Conservation (phyloP, 2,797 vertebrate species). For the Xenops minutus region DNA sequence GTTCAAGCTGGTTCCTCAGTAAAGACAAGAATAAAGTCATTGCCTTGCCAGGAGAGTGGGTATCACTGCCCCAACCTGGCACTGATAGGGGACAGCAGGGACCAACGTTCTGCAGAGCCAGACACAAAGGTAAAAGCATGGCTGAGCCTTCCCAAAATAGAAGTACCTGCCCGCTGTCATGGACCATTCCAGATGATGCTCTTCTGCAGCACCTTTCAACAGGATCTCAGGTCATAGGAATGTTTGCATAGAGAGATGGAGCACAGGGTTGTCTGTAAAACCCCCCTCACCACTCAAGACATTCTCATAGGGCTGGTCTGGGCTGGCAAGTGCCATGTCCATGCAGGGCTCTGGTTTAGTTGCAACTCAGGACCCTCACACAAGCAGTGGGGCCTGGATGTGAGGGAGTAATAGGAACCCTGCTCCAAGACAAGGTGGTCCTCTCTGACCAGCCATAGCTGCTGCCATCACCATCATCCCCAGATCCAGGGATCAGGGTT, state of each 20-base stretch:
- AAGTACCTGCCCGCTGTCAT: not conserved
- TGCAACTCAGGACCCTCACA: not conserved
- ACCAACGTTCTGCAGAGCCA: not conserved
- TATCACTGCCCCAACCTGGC: not conserved
- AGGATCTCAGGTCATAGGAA: not conserved
- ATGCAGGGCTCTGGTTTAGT: not conserved
- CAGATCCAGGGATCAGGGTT: accelerated
- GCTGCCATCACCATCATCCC: too few relatives aligned
- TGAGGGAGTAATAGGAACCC: not conserved
- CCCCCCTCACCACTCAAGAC: too few relatives aligned
- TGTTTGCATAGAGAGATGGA: not conserved
- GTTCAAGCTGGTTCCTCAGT: not conserved
- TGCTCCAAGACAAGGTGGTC: not conserved
- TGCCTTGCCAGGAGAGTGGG: not conserved
- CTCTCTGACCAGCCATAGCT: not conserved
- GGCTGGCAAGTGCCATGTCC: not conserved
- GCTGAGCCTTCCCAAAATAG: not conserved
- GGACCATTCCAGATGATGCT: not conserved
- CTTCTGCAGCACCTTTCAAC: not conserved
- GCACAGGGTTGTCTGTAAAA: not conserved
- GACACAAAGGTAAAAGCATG: not conserved
- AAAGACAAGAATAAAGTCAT: not conserved
- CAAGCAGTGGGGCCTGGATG: accelerated
- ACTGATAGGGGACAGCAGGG: not conserved
- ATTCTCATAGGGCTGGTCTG: accelerated